Evolutionary conservation across 1,140 invertebrate species (phyloP), one percentile per base, ranked within the genome.

Genomic region (Mamestra configurata): DNA sequence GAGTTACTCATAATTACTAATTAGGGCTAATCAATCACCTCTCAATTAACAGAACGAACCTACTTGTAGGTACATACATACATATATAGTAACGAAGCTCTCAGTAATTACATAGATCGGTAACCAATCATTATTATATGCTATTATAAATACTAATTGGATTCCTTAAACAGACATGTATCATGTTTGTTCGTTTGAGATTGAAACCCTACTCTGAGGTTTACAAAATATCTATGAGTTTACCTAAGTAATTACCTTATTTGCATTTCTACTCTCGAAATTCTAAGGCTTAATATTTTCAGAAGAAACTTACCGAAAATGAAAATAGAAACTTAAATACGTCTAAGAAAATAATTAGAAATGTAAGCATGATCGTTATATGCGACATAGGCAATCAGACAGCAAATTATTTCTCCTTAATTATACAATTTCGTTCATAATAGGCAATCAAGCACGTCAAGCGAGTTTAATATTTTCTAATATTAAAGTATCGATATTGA

Each of bases 11-110:
- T 68, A 46, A 68, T 68, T 68, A 49, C 64, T 68, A 68, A 68
- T 68, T 68, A 68, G 64, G 8, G 0, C 40, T 46, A 68, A 68
- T 68, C 64, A 68, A 68, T 68, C 64, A 68, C 40, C 64, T 49
- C 64, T 68, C 64, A 46, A 68, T 49, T 64, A 64, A 64, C 55
- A 7, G 59, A n/a, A 35, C 27, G 10, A 35, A 8, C 15, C 15
- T 18, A 35, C 57, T 53, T 53, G 51, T 53, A 53, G 6, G 7
- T 20, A 40, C 18, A n/a, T 40, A 37, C 2, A 5, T 59, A 31
- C 18, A 10, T 0, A 10, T 0, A 7, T 24, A 11, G 51, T 55
- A 22, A 11, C 10, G 20, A 55, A 22, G 18, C 55, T 55, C 22
- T n/a, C 15, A 22, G 35, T 66, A 22, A 66, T 61, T 66, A 66